Evolutionary conservation across 2,797 vertebrate species (phyloP).

Genomic region (Falco novaeseelandiae): DNA sequence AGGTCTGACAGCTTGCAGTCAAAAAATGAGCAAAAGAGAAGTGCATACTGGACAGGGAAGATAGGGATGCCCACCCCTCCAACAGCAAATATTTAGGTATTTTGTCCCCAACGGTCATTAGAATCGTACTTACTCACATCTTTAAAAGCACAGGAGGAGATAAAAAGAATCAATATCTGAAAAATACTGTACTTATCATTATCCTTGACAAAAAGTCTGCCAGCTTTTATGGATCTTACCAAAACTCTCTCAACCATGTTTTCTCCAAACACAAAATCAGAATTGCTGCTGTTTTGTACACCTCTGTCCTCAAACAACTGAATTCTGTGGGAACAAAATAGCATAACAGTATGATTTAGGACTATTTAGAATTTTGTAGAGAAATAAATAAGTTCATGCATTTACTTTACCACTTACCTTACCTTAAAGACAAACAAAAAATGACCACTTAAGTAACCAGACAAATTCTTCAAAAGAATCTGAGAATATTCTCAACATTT

Average conservation of each 20-base stretch:
- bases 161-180: background rate
- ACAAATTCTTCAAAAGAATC: background rate
- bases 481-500: background rate
- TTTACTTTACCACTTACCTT: background rate
- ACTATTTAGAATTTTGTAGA: background rate
- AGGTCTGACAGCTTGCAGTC: background rate
- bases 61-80: background rate
- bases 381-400: background rate
- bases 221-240: conserved; percentile 68
- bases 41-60: background rate
- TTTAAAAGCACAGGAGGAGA: background rate
- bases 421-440: background rate
- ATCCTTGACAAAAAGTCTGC: background rate
- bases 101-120: background rate
- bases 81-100: background rate
- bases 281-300: conserved; percentile 35
- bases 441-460: background rate
- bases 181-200: background rate
- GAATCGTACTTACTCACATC: background rate
- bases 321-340: conserved; percentile 65
- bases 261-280: conserved; percentile 85
- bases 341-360: background rate
- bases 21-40: background rate
- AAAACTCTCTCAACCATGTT: conserved; percentile 86
- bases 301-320: conserved; percentile 50